These are phyloP conservation scores for Drosophila watanabei DNA, from an alignment of 1,140 invertebrate genomes.

Conservation along the genomic window DNA sequence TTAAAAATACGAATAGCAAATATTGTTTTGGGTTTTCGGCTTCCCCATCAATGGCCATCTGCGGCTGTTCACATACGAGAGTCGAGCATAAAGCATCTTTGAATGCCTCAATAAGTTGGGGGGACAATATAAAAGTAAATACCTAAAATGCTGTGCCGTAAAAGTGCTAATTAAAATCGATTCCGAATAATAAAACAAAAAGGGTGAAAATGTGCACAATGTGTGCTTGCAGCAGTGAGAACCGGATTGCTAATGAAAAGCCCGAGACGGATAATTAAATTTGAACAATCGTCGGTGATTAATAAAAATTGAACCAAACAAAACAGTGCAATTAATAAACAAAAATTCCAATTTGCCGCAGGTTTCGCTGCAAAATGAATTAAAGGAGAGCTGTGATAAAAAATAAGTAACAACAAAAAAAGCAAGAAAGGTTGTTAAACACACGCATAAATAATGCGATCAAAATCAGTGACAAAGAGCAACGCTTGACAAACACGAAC, in stretches of 20 bases:
- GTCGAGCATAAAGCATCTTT: slow-evolving; percentile 19
- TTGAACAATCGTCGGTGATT: slow-evolving; percentile 42
- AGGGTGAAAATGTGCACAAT: slow-evolving; percentile 27
- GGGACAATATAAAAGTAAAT: slow-evolving; percentile 24
- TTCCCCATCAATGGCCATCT: slow-evolving; percentile 34
- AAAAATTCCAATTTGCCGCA: slow-evolving; percentile 45
- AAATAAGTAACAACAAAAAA: neutral
- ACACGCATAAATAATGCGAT: slow-evolving; percentile 49
- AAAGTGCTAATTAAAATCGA: slow-evolving; percentile 41
- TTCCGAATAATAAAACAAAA: slow-evolving; percentile 21
- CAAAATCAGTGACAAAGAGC: slow-evolving; percentile 48
- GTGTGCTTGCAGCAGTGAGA: slow-evolving; percentile 2
- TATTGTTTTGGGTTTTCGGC: slow-evolving; percentile 34
- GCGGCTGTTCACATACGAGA: slow-evolving; percentile 41
- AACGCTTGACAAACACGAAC: slow-evolving; percentile 48
- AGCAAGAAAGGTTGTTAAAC: slow-evolving; percentile 20
- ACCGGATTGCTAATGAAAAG: slow-evolving; percentile 51
- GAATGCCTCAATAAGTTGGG: slow-evolving; percentile 35
- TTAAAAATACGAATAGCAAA: slow-evolving; percentile 49
- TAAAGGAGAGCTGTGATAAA: slow-evolving; percentile 42
- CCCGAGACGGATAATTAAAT: slow-evolving; percentile 42
- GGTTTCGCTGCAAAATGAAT: slow-evolving; percentile 47
- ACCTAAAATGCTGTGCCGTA: slow-evolving; percentile 1
- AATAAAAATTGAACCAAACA: slow-evolving; percentile 49
- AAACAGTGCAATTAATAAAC: slow-evolving; percentile 55